Evolutionary conservation across 2,113 vertebrate genomes (phyloP), one percentile per base, ranked within the genome.

Genomic region (Pimephales promelas): DNA sequence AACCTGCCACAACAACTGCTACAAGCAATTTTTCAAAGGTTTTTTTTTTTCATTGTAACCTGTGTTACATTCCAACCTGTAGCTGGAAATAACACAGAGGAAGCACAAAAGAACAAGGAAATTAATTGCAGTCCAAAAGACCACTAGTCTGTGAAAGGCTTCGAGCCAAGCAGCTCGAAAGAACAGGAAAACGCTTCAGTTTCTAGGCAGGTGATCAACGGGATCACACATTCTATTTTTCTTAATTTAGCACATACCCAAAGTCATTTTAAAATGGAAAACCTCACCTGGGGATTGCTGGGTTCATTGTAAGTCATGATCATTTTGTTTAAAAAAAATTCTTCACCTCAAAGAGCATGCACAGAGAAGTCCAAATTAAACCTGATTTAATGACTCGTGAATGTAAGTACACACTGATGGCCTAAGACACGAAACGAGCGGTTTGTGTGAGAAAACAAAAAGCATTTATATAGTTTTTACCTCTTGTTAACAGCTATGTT

Each of bases 81-180:
- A n/a, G 43, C 59, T 16, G 78, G 26, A n/a, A 61, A 80, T 66
- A 79, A 66, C 57, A 5, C 11, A 22, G 18, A 79, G 36, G 34
- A 43, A 78, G 56, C 54, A 79, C 43, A 64, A 64, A 47, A 66
- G 77, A 64, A n/a, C 43, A 16, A 64, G 78, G 26, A 49, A 31
- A 80, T 34, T 1, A 66, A 47, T 52, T 66, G 45, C 43, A 34
- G 3, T 66, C 8, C 16, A 45, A 5, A 45, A 66, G 61, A 52
- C 43, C 5, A 9, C 43, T 20, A 10, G 36, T 9, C 36, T 20
- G 16, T 28, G 18, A 57, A 40, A 11, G n/a, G 52, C 31, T 77
- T 11, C n/a, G 3, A 77, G 22, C 18, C 78, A 79, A 47, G 18
- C 59, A 20, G n/a, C 40, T 34, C 18, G 3, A 52, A 64, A 34